Percentiles rank a stretch among this genome's conserved stretches.
Evolutionary conservation across 2,113 vertebrate genomes (phyloP).

Genomic region (Anhinga anhinga): DNA sequence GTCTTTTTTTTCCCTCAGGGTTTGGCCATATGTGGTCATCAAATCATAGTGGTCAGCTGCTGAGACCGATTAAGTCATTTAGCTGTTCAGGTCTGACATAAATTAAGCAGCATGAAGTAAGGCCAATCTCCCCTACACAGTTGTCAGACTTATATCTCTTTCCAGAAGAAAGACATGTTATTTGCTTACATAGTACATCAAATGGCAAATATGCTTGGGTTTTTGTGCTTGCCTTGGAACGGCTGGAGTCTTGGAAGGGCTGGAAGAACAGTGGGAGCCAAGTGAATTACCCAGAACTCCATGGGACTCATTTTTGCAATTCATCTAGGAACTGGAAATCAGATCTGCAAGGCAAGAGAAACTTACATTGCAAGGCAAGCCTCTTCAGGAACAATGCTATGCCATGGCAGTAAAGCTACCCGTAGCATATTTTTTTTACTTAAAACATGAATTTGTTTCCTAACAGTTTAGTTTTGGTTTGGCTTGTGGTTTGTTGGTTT

Average conservation of each 20-base stretch:
- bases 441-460: not conserved
- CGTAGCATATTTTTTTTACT: not conserved
- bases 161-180: slow-evolving; percentile 13
- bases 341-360: not conserved
- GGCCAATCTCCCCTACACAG: not conserved
- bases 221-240: slow-evolving; percentile 21
- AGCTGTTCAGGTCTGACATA: slow-evolving; percentile 23
- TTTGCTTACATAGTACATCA: slow-evolving; percentile 41
- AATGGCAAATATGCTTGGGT: not conserved
- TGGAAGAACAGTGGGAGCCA: not conserved
- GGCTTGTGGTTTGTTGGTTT: not conserved
- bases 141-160: not conserved
- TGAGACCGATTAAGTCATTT: not conserved
- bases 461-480: not conserved
- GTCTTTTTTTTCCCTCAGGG: not conserved
- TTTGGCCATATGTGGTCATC: not conserved
- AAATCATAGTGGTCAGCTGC: slow-evolving; percentile 31
- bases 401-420: not conserved
- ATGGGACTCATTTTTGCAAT: not conserved
- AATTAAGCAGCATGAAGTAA: slow-evolving; percentile 7
- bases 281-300: not conserved
- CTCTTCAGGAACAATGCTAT: not conserved
- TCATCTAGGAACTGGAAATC: not conserved
- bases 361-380: not conserved
- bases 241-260: not conserved